Evolutionary conservation across 2,888 invertebrate genomes (phyloP).

Genomic region (Tetragonisca angustula): DNA sequence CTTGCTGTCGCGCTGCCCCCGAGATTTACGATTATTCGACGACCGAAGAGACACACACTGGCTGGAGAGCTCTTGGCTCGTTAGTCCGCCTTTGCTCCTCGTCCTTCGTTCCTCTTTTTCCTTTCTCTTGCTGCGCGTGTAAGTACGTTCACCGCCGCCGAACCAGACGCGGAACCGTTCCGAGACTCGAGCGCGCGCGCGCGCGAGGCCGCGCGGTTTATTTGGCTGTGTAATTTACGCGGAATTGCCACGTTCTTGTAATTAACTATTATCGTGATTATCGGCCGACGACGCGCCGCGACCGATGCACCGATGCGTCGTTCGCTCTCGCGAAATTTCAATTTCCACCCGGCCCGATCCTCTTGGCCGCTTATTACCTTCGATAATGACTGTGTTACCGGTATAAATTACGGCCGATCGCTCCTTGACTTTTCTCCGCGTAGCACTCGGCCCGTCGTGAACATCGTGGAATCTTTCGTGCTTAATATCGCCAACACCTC

Average conservation of each 20-base stretch:
- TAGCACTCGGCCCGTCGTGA: not conserved
- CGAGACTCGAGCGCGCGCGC: not conserved
- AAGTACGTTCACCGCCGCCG: not conserved
- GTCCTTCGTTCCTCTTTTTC: not conserved
- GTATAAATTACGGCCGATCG: conserved; percentile 52
- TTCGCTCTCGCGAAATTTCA: conserved; percentile 59
- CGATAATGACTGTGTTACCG: conserved; percentile 62
- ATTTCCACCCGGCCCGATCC: conserved; percentile 61
- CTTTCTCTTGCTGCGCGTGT: conserved; percentile 8
- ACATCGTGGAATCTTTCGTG: not conserved
- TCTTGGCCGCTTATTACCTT: conserved; percentile 45
- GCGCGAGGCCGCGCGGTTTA: conserved; percentile 35
- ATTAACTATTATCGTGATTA: conserved; percentile 66
- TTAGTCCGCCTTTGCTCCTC: conserved; percentile 5
- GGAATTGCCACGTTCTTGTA: conserved; percentile 60
- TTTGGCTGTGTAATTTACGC: conserved; percentile 59
- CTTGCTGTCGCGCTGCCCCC: not conserved
- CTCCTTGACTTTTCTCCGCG: conserved; percentile 40
- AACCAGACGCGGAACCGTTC: too few species aligned
- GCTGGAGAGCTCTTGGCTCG: not conserved
- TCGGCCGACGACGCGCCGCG: conserved; percentile 54
- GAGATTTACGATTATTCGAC: conserved; percentile 56
- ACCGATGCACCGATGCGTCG: conserved; percentile 46
- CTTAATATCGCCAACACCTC: not conserved
- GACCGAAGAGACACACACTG: conserved; percentile 15